Base-by-base conservation (phyloP, 2,113 vertebrate species). In the Tonatia bakeri region DNA sequence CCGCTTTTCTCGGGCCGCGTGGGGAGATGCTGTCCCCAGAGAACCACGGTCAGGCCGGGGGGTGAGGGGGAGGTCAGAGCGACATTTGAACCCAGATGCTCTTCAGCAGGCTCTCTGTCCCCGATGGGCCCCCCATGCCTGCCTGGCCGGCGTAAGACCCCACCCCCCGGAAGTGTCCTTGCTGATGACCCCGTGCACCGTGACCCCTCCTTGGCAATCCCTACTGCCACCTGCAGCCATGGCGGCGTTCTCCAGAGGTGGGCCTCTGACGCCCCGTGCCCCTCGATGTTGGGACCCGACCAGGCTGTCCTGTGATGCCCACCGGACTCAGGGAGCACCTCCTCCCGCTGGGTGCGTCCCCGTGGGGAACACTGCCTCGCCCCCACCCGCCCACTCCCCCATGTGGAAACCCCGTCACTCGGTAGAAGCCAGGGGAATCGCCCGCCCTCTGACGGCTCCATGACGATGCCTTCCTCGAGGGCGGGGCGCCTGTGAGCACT, bases 161-260 rank as follows among this genome's bases (percentile, higher is more conserved):
- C 8, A 56, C 33, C 12, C 61, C 12, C 81, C 50, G 26, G 28
- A 47, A 38, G 1, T 50, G 13, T 70, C 31, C 79, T 64, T 20
- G 19, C 56, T 61, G 13, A 54, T 0, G 26, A 52, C 31, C 45
- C 24, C 69, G 7, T 61, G 17, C n/a, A 33, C 52, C 16, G 6
- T 7, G 40, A 9, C 0, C 4, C n/a, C 20, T 0, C 33, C 20
- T 1, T 45, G 52, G 52, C 1, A n/a, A 4, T n/a, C 13, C 22
- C 19, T 12, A 0, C 6, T 28, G 19, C 59, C 75, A 81, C 47
- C 59, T 65, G 56, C 31, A 86, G 22, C 33, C 13, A 26, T 6
- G n/a, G 40, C 7, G 52, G 5, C 28, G 28, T 72, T 40, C 31
- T 87, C 38, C 61, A 67, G 28, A 77, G 31, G 72, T 3, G 10